phyloP scores from a whole-genome alignment of 1,140 invertebrate genomes.

The Pachyrhynchus sulphureomaculatus region DNA sequence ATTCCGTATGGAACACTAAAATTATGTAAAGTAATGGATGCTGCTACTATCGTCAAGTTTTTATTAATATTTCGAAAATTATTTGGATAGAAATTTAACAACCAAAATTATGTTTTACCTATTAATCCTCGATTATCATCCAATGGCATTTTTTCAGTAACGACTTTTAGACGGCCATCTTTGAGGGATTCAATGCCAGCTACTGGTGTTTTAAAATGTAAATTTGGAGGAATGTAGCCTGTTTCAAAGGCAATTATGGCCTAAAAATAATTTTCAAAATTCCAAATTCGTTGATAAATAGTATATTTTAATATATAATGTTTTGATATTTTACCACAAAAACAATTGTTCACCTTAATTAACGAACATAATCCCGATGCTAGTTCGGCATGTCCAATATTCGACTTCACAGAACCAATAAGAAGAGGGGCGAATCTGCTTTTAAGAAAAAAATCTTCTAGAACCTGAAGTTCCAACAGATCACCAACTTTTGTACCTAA shows the following conservation, averaged over 20 bases:
- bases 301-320: too few species aligned
- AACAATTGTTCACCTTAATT: slow-evolving; percentile 80
- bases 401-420: too few species aligned
- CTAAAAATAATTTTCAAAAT: too few species aligned
- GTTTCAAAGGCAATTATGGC: slow-evolving; percentile 68
- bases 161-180: slow-evolving; percentile 70
- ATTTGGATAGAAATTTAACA: too few species aligned
- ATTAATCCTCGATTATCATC: slow-evolving; percentile 62
- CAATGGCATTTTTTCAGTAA: slow-evolving; percentile 63
- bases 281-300: too few species aligned
- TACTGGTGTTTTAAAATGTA: slow-evolving; percentile 74
- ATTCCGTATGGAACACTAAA: too few species aligned
- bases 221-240: slow-evolving; percentile 75
- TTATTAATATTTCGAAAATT: too few species aligned
- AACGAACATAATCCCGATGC: slow-evolving; percentile 84
- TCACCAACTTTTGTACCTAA: slow-evolving; percentile 75
- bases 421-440: slow-evolving; percentile 67
- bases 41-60: too few species aligned
- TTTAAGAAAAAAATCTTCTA: slow-evolving; percentile 80
- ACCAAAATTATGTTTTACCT: slow-evolving; percentile 29
- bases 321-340: too few species aligned
- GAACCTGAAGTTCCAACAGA: slow-evolving; percentile 82
- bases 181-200: slow-evolving; percentile 68
- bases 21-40: too few species aligned
- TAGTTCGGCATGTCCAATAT: slow-evolving; percentile 91